phyloP scores from a whole-genome alignment of 2,888 invertebrate species.

The Lamproptera curius region DNA sequence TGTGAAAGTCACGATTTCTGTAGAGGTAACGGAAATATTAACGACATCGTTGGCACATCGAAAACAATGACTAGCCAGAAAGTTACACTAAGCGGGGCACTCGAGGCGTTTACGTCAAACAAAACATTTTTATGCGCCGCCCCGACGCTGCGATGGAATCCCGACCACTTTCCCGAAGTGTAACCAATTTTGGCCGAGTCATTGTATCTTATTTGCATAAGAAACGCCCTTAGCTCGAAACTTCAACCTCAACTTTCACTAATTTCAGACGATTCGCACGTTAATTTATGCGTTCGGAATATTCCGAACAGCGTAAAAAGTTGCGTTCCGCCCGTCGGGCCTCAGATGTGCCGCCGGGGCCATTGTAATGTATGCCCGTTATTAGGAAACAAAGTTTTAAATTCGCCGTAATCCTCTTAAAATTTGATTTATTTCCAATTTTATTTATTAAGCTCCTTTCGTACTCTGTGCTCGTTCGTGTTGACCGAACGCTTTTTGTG shows the following conservation, averaged over 20 bases:
- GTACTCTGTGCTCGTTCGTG: constrained; percentile 6
- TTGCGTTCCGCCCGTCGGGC: constrained; percentile 48
- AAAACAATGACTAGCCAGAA: constrained; percentile 73
- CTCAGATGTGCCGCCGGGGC: constrained; percentile 57
- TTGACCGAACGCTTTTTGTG: constrained; percentile 4
- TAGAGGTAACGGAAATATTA: constrained; percentile 62
- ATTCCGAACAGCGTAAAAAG: constrained; percentile 41
- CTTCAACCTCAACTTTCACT: constrained; percentile 26
- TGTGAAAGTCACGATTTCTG: constrained; percentile 62
- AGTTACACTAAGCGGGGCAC: constrained; percentile 67
- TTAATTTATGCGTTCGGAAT: constrained; percentile 37
- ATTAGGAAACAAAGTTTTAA: constrained; percentile 70
- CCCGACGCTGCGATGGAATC: constrained; percentile 31
- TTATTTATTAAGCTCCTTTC: constrained; percentile 19
- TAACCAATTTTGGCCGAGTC: constrained; percentile 38
- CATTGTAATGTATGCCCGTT: constrained; percentile 60
- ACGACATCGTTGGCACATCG: constrained; percentile 46
- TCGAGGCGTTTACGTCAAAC: constrained; percentile 74
- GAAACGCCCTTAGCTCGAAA: constrained; percentile 39
- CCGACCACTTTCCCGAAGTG: constrained; percentile 23
- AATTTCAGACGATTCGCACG: constrained; percentile 30
- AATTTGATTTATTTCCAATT: constrained; percentile 31
- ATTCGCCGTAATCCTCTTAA: constrained; percentile 62
- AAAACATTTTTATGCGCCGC: constrained; percentile 72
- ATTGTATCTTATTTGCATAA: constrained; percentile 50